Conservation (phyloP, 2,888 invertebrate species). For the Leuctra nigra region DNA sequence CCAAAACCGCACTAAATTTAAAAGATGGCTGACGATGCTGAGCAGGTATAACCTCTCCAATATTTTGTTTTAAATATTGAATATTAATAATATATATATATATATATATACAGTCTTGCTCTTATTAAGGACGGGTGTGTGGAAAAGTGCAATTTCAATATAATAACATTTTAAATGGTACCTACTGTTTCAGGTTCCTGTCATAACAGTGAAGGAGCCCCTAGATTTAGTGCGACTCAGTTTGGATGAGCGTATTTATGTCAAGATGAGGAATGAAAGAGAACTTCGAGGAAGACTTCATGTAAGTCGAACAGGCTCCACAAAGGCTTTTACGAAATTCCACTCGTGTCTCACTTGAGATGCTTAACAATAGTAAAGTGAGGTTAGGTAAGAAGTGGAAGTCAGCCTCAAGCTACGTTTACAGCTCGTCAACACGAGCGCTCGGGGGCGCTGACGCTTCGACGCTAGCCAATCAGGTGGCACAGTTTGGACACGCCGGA, state of each 20-base stretch:
- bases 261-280: slow-evolving; percentile 98
- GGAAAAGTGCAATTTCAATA: background rate
- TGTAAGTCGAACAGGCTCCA: slow-evolving; percentile 49
- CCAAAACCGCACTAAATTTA: background rate
- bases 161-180: slow-evolving; percentile 1
- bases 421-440: no score
- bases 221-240: slow-evolving; percentile 93
- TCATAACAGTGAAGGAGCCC: slow-evolving; percentile 94
- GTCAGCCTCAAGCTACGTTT: no score
- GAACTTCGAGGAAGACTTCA: slow-evolving; percentile 93
- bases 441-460: no score
- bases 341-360: no score
- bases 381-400: no score
- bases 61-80: background rate
- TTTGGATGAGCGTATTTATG: slow-evolving; percentile 96
- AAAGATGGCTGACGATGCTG: slow-evolving; percentile 21
- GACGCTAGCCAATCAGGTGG: no score
- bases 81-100: background rate
- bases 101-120: background rate
- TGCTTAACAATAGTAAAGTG: no score
- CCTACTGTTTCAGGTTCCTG: slow-evolving; percentile 59
- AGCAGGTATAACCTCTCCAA: slow-evolving; percentile 7
- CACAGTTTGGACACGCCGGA: no score
- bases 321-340: background rate
- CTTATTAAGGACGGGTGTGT: background rate